These are phyloP conservation scores for Dolichomitus sp. DNA, from an alignment of 2,888 invertebrate genomes.

Conservation along the genomic window DNA sequence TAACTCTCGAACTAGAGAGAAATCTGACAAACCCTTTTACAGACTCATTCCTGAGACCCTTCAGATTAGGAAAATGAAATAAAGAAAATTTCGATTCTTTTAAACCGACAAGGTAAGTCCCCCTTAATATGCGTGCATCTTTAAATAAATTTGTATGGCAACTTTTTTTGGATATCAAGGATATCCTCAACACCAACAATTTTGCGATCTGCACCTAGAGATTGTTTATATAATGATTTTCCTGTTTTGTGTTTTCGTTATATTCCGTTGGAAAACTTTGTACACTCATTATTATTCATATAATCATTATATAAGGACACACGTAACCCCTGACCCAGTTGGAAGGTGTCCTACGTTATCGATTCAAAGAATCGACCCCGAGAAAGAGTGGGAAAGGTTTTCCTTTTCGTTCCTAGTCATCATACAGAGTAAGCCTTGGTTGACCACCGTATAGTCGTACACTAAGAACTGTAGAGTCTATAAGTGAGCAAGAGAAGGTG, in stretches of 20 bases:
- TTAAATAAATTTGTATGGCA: too few relatives aligned
- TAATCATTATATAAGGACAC: constrained; percentile 15
- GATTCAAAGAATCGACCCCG: constrained; percentile 73
- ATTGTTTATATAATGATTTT: too few relatives aligned
- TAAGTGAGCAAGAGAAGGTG: constrained; percentile 43
- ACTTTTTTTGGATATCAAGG: too few relatives aligned
- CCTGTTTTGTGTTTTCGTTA: neutral
- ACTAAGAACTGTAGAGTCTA: constrained; percentile 32
- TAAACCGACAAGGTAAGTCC: too few relatives aligned
- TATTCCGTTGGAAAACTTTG: neutral
- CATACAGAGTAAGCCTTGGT: neutral
- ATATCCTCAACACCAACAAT: too few relatives aligned
- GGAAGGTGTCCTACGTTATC: constrained; percentile 72
- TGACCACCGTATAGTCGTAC: constrained; percentile 12
- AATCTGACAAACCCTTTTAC: too few relatives aligned
- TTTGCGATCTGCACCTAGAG: neutral
- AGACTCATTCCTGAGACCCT: too few relatives aligned
- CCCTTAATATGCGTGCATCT: too few relatives aligned
- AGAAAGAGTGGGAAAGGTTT: constrained; percentile 31
- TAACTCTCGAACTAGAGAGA: too few relatives aligned
- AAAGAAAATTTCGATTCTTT: too few relatives aligned
- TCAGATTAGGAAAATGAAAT: too few relatives aligned
- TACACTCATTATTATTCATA: constrained; percentile 13
- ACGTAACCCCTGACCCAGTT: constrained; percentile 75
- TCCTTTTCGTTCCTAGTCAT: constrained; percentile 2